Conservation (phyloP, 2,113 vertebrate genomes). For the Triplophysa tibetana region DNA sequence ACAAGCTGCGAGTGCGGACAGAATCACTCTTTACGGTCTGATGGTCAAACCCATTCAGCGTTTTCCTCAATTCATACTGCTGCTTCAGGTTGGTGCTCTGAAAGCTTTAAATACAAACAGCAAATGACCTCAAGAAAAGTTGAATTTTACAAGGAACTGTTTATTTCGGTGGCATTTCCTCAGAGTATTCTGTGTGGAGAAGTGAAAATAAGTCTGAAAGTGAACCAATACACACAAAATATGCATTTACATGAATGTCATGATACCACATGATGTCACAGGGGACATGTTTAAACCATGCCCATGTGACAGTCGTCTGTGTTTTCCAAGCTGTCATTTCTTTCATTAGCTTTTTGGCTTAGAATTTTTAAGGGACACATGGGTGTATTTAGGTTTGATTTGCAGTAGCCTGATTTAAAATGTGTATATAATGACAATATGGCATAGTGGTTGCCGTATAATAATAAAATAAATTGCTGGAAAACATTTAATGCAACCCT, state of each 20-base stretch:
- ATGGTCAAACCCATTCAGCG: slow-evolving; percentile 91
- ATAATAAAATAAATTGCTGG: no score
- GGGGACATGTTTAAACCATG: neutral
- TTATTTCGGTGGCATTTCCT: slow-evolving; percentile 28
- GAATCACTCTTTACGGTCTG: slow-evolving; percentile 85
- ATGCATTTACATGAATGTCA: slow-evolving; percentile 13
- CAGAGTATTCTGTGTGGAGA: slow-evolving; percentile 22
- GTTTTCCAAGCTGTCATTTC: neutral
- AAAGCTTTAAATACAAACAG: neutral
- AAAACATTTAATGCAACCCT: no score
- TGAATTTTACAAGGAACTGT: neutral
- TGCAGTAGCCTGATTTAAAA: neutral
- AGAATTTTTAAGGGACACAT: neutral
- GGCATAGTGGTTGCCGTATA: no score
- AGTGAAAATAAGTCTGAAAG: slow-evolving; percentile 44
- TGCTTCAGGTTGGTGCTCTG: slow-evolving; percentile 79
- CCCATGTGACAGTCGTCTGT: neutral
- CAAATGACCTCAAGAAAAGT: neutral
- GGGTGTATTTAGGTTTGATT: neutral
- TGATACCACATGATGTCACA: neutral
- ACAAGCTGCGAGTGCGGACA: slow-evolving; percentile 80
- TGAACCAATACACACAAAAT: neutral
- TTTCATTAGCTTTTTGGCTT: neutral
- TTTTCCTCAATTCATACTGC: slow-evolving; percentile 88
- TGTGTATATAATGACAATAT: no score